Conservation (phyloP, 2,888 invertebrate species). For the Anthoptus insignis region DNA sequence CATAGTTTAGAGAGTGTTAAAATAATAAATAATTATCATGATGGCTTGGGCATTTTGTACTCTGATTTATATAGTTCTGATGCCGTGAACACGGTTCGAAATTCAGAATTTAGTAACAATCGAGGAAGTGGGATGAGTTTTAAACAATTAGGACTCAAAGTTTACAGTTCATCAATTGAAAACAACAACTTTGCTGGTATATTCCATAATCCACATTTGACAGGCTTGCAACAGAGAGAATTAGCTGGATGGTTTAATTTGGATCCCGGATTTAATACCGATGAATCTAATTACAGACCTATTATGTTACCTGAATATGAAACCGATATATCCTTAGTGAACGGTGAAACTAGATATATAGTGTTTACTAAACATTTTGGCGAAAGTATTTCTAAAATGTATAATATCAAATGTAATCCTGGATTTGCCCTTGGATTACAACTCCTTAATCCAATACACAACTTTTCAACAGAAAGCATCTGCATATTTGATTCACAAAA, state of each 20-base stretch:
- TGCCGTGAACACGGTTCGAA: slow-evolving; percentile 93
- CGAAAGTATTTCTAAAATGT: slow-evolving; percentile 85
- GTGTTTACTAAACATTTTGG: slow-evolving; percentile 90
- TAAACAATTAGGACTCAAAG: slow-evolving; percentile 94
- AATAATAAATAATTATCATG: slow-evolving; percentile 95
- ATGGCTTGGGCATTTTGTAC: slow-evolving; percentile 97
- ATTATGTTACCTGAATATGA: slow-evolving; percentile 90
- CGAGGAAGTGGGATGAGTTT: slow-evolving; percentile 96
- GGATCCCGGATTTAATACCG: slow-evolving; percentile 88
- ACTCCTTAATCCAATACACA: slow-evolving; percentile 96
- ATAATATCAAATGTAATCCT: slow-evolving; percentile 91
- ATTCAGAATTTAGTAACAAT: slow-evolving; percentile 95
- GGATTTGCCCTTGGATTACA: slow-evolving; percentile 96
- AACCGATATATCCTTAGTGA: slow-evolving; percentile 88
- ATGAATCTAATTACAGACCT: slow-evolving; percentile 91
- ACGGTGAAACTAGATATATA: slow-evolving; percentile 93
- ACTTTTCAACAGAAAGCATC: slow-evolving; percentile 95
- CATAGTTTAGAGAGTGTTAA: slow-evolving; percentile 94
- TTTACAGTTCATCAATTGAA: slow-evolving; percentile 92
- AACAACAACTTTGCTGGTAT: slow-evolving; percentile 96
- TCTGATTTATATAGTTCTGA: slow-evolving; percentile 97
- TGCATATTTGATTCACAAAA: slow-evolving; percentile 92
- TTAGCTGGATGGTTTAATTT: slow-evolving; percentile 97
- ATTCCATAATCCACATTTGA: slow-evolving; percentile 96
- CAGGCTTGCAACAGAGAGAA: slow-evolving; percentile 95